Evolutionary conservation across 1,140 invertebrate species (phyloP).

Genomic region (Theocolax elegans): DNA sequence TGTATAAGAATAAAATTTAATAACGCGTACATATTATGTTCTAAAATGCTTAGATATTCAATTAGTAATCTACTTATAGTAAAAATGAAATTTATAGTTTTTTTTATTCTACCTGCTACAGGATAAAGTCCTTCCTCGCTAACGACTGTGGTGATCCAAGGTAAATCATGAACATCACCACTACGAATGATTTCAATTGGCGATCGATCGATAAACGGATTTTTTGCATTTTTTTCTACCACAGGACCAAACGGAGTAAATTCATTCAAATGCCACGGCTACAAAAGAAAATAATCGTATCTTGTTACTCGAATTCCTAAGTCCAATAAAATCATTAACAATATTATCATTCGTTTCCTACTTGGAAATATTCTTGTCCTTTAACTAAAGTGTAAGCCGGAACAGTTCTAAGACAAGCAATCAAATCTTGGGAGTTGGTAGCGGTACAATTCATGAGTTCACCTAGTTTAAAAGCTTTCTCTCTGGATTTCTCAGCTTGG

Average conservation of each 20-base stretch:
- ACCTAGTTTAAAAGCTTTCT: background rate
- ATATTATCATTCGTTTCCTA: too few relatives aligned
- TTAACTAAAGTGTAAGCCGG: background rate
- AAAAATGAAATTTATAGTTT: too few relatives aligned
- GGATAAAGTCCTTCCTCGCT: slow-evolving; percentile 69
- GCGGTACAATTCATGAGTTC: background rate
- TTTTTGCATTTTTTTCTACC: slow-evolving; percentile 57
- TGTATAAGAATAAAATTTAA: too few relatives aligned
- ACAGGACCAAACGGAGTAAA: slow-evolving; percentile 65
- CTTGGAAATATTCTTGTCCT: background rate
- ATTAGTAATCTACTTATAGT: too few relatives aligned
- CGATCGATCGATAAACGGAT: slow-evolving; percentile 67
- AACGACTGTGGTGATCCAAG: slow-evolving; percentile 68
- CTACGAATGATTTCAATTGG: slow-evolving; percentile 65
- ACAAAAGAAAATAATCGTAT: background rate
- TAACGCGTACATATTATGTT: too few relatives aligned
- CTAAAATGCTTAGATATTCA: too few relatives aligned
- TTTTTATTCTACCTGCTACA: slow-evolving; percentile 65
- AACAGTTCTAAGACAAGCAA: background rate
- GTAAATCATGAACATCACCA: slow-evolving; percentile 63
- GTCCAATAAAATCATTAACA: too few relatives aligned
- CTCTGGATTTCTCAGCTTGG: background rate
- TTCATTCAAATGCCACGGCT: background rate
- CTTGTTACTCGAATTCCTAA: too few relatives aligned
- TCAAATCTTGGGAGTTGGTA: background rate